Conservation (phyloP, 2,797 vertebrate genomes). For the Malurus leucopterus region DNA sequence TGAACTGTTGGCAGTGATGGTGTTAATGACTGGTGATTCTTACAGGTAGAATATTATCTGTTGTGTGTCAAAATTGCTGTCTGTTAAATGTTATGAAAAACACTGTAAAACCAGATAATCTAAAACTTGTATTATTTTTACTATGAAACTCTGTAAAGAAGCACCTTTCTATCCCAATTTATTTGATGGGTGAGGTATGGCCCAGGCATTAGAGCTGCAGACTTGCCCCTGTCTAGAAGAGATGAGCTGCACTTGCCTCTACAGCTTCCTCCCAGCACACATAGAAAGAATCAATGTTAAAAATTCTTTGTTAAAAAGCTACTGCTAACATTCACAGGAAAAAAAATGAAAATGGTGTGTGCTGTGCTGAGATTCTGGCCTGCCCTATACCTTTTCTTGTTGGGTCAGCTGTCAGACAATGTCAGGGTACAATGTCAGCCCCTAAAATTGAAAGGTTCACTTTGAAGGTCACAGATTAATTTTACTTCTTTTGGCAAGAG, state of each 20-base stretch:
- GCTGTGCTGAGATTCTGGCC: background rate
- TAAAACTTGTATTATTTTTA: background rate
- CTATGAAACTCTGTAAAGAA: background rate
- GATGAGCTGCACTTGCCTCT: background rate
- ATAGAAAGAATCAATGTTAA: background rate
- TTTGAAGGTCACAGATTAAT: background rate
- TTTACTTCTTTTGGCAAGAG: background rate
- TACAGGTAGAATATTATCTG: background rate
- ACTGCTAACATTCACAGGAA: background rate
- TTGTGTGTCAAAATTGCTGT: background rate
- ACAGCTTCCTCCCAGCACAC: background rate
- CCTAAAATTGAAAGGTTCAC: background rate
- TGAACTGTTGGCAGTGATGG: background rate
- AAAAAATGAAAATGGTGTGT: rapidly evolving
- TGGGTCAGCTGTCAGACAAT: background rate
- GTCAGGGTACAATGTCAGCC: background rate
- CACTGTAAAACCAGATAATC: background rate
- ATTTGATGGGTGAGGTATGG: background rate
- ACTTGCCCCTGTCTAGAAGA: background rate
- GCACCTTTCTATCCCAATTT: background rate
- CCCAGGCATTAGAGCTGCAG: background rate
- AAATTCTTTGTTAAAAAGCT: background rate
- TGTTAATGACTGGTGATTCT: background rate
- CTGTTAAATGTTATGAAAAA: background rate
- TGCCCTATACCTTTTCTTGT: background rate